Evolutionary conservation across 2,113 vertebrate species (phyloP).

Genomic region (Indicator maculatus): DNA sequence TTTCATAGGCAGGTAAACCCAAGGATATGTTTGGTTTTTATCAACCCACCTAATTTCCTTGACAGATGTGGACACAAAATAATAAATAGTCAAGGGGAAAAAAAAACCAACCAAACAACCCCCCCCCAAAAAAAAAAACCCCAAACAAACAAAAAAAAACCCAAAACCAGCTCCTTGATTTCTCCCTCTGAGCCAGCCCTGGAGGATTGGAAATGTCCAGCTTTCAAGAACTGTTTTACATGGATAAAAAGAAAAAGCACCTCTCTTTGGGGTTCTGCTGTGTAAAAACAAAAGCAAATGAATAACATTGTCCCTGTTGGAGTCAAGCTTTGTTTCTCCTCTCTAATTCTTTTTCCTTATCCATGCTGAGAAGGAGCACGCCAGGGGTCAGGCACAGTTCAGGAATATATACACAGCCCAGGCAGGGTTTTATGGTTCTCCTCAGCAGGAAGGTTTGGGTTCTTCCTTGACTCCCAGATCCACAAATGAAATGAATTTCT

Average conservation of each 20-base stretch:
- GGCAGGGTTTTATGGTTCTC: not conserved
- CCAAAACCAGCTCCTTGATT: not conserved
- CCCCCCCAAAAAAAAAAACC: too few relatives aligned
- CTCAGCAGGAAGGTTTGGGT: not conserved
- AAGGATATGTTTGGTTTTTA: not conserved
- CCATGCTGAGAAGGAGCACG: not conserved
- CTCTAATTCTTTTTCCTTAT: constrained; percentile 5
- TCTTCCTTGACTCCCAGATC: not conserved
- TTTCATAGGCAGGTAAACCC: not conserved
- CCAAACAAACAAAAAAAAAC: too few relatives aligned
- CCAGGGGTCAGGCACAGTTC: constrained; percentile 30
- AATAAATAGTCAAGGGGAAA: too few relatives aligned
- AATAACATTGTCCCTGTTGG: not conserved
- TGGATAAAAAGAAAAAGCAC: not conserved
- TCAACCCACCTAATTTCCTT: constrained; percentile 50
- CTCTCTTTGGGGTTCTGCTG: constrained; percentile 16
- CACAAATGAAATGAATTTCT: constrained; percentile 23
- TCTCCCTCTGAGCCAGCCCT: not conserved
- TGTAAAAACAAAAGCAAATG: constrained; percentile 15
- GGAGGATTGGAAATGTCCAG: not conserved
- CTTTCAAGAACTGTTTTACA: constrained; percentile 17
- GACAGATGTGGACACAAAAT: not conserved
- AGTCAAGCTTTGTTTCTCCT: not conserved
- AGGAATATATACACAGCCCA: not conserved
- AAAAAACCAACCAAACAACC: too few relatives aligned